A percentile compares a stretch with the other conserved stretches of the same genome.
These are phyloP conservation scores for cattle (Bos taurus) DNA, from an alignment of 2,113 vertebrate genomes.

Conservation along the genomic window ARS-UCD2.0 NC_037352.1:7234001-7234500, in stretches of 20 bases:
- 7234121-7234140: too few relatives aligned
- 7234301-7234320: neutral
- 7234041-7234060: too few relatives aligned
- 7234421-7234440: slow-evolving; percentile 25
- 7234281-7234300: neutral
- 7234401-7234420: neutral
- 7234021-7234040: too few relatives aligned
- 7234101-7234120: too few relatives aligned
- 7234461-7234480: neutral
- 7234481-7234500: slow-evolving; percentile 32
- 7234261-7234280: neutral
- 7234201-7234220: too few relatives aligned
- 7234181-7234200: too few relatives aligned
- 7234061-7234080: too few relatives aligned
- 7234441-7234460: slow-evolving; percentile 50
- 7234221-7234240: too few relatives aligned
- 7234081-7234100: too few relatives aligned
- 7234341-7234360: neutral
- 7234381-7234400: neutral
- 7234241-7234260: neutral
- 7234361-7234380: slow-evolving; percentile 17
- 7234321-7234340: neutral
- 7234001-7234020: too few relatives aligned
- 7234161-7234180: too few relatives aligned
- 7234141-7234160: too few relatives aligned